Evolutionary conservation across 2,888 invertebrate genomes (phyloP), one percentile per base, ranked within the genome.

Genomic region (Tinea pellionella): DNA sequence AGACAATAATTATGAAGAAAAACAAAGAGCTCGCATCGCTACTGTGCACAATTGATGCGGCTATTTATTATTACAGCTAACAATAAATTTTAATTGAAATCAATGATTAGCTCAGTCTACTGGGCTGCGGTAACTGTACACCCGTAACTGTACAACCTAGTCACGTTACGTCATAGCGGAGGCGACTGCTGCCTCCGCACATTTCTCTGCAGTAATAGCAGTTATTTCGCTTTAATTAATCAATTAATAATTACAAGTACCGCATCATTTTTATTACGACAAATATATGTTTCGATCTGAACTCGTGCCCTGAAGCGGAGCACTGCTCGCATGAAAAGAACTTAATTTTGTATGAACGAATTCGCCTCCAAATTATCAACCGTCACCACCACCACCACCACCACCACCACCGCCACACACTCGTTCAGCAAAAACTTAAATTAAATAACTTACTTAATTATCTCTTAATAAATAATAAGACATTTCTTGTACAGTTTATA

Each of bases 281-380:
- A 24, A 6, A 47, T 47, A 15, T 42, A 15, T 47, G n/a, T 15
- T n/a, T 9, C 37, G 37, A 30, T 37, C 37, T 37, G 6, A 37
- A 47, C 47, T 15, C 12, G 6, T 47, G 47, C 47, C 37, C 47
- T 47, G 47, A 47, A 47, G 47, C 47, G 47, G 13, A 15, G 47
- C 47, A 16, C 6, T 47, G 53, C 53, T 53, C 70, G 72, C 69
- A 68, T 78, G 75, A 77, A 77, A 75, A 53, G 70, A 74, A 72
- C 66, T 72, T 77, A 76, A 78, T 78, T 78, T 78, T 75, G 72
- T 72, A 71, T 73, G 72, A 75, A 71, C 53, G 19, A 18, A 53
- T 53, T 53, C 53, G 18, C 19, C 47, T 18, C 19, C 53, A 53
- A 53, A 53, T 53, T 53, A 53, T 53, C 53, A 2, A 9, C 19